Evolutionary conservation across 2,113 vertebrate species (phyloP).

Genomic region (Etheostoma cragini): DNA sequence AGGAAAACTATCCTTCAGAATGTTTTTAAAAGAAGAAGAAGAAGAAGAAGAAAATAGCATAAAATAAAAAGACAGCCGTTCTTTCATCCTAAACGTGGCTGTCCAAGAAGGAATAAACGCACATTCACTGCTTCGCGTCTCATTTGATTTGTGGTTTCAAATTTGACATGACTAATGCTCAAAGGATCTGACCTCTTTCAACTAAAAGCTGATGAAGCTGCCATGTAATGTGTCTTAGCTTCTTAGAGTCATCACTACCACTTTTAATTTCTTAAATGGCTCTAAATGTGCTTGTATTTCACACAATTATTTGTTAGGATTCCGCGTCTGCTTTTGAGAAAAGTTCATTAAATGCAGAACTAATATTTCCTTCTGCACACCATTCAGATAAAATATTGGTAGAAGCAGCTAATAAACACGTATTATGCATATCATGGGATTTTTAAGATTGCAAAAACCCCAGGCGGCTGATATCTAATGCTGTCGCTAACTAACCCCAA

Average conservation of each 20-base stretch:
- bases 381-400: conserved; percentile 40
- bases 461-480: conserved; percentile 36
- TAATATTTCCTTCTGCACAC: conserved; percentile 43
- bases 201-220: conserved; percentile 11
- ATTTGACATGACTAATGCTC: conserved; percentile 3
- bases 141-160: conserved; percentile 28
- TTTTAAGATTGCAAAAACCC: conserved; percentile 35
- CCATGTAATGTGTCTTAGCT: background rate
- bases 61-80: conserved; percentile 23
- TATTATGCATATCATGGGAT: conserved; percentile 26
- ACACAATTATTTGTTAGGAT: conserved; percentile 7
- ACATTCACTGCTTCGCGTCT: conserved; percentile 17
- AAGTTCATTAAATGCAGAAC: conserved; percentile 49
- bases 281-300: conserved; percentile 5
- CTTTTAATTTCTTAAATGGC: conserved; percentile 10
- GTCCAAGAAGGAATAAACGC: background rate
- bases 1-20: conserved; percentile 33
- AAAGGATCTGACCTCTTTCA: conserved; percentile 27
- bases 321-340: conserved; percentile 1
- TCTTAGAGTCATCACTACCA: background rate
- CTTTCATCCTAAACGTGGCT: conserved; percentile 4
- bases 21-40: background rate
- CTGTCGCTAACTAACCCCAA: conserved; percentile 19
- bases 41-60: background rate
- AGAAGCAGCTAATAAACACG: conserved; percentile 46